A percentile compares a stretch with the other conserved stretches of the same genome.
Evolutionary conservation across 1,140 invertebrate species (phyloP).

Genomic region (Apis mellifera): DNA sequence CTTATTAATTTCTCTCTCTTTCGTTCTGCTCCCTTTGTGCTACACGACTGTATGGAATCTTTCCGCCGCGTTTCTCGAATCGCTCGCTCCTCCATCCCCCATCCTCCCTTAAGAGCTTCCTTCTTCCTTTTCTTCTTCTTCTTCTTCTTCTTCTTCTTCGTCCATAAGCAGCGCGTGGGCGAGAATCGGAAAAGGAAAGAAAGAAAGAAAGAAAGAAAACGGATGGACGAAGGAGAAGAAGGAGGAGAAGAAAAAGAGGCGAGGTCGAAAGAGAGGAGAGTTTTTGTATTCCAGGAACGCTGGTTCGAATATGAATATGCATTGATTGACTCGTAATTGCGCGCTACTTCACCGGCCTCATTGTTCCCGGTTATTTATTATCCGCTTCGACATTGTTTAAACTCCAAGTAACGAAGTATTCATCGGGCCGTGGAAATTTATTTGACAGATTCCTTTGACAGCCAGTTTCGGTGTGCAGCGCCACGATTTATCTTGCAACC

Average conservation of each 20-base stretch:
- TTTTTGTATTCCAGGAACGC: constrained; percentile 69
- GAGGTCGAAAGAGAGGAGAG: constrained; percentile 40
- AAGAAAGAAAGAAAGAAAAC: background rate
- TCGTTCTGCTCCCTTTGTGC: constrained; percentile 62
- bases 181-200: background rate
- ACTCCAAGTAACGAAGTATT: constrained; percentile 64
- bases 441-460: constrained; percentile 46
- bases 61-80: constrained; percentile 65
- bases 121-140: background rate
- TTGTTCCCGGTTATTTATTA: constrained; percentile 67
- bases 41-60: constrained; percentile 61
- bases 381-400: constrained; percentile 59
- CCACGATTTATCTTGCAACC: constrained; percentile 54
- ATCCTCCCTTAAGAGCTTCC: constrained; percentile 7
- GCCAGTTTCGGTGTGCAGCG: constrained; percentile 22
- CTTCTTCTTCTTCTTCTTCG: background rate
- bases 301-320: constrained; percentile 68
- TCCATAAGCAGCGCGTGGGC: background rate
- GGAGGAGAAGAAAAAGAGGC: constrained; percentile 32
- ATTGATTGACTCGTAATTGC: constrained; percentile 70
- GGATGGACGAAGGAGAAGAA: background rate
- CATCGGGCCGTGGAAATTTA: constrained; percentile 52
- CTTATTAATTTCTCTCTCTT: constrained; percentile 62
- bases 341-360: constrained; percentile 59
- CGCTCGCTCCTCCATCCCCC: constrained; percentile 55